Evolutionary conservation across 2,888 invertebrate genomes (phyloP).

Genomic region (Pseudanteris insignis): DNA sequence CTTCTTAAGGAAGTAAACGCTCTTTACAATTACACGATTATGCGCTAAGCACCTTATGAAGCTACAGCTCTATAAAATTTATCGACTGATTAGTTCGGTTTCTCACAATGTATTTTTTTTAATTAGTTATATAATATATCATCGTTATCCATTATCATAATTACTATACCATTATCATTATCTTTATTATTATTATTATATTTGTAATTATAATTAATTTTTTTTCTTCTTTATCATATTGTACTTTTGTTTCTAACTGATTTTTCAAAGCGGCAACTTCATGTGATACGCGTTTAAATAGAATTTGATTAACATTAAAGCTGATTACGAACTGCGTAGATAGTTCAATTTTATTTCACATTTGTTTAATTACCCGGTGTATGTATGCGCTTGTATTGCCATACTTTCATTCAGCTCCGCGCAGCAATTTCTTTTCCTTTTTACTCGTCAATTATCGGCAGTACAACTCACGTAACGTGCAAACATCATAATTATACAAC

Average conservation of each 20-base stretch:
- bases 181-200: slow-evolving; percentile 23
- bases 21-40: slow-evolving; percentile 47
- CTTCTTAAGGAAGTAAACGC: slow-evolving; percentile 22
- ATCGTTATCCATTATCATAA: too few species aligned
- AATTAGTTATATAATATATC: slow-evolving; percentile 18
- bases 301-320: slow-evolving; percentile 17
- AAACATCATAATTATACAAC: too few species aligned
- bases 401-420: slow-evolving; percentile 36
- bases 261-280: slow-evolving; percentile 45
- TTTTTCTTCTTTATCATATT: too few species aligned
- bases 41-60: slow-evolving; percentile 49
- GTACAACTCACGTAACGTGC: too few species aligned
- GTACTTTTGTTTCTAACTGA: slow-evolving; percentile 32
- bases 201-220: slow-evolving; percentile 26
- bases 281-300: slow-evolving; percentile 15
- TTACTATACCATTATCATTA: slow-evolving; percentile 14
- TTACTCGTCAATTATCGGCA: neutral
- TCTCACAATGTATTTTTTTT: slow-evolving; percentile 42
- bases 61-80: slow-evolving; percentile 51
- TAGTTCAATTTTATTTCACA: slow-evolving; percentile 8
- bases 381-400: neutral
- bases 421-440: slow-evolving; percentile 17
- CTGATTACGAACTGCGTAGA: slow-evolving; percentile 3
- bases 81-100: slow-evolving; percentile 44
- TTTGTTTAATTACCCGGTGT: slow-evolving; percentile 8